Evolutionary conservation across 2,797 vertebrate genomes (phyloP).

Genomic region (Arnoldichthys spilopterus): DNA sequence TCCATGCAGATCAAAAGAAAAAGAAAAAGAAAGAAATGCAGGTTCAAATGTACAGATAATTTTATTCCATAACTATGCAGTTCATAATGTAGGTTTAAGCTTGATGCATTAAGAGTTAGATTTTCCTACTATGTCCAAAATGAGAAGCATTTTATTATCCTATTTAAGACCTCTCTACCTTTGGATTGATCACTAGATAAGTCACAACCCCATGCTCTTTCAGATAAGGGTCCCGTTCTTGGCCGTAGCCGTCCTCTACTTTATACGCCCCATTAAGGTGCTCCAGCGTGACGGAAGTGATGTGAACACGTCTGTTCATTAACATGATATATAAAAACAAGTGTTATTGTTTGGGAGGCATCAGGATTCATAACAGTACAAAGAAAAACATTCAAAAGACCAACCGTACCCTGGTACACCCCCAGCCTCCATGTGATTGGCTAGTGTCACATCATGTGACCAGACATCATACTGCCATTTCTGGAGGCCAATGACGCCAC

Average conservation of each 20-base stretch:
- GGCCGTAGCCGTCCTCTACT: conserved; percentile 93
- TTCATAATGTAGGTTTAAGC: no score
- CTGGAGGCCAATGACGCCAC: conserved; percentile 95
- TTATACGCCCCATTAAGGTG: conserved; percentile 95
- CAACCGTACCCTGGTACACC: conserved; percentile 92
- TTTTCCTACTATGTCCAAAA: neutral
- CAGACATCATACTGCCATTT: conserved; percentile 99
- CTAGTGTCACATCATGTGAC: conserved; percentile 97
- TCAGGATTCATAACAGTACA: no score
- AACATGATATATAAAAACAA: neutral
- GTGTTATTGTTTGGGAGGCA: neutral
- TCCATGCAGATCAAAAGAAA: neutral
- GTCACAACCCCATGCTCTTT: conserved; percentile 93
- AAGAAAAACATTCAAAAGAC: neutral
- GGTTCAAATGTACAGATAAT: no score
- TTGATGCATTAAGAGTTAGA: neutral
- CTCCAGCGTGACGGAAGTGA: conserved; percentile 93
- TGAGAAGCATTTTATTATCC: neutral
- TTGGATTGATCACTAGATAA: conserved; percentile 96
- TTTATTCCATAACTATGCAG: no score
- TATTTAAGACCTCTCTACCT: conserved; percentile 75
- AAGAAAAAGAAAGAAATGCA: neutral
- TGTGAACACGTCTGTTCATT: conserved; percentile 91
- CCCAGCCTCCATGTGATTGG: conserved; percentile 98
- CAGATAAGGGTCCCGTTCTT: conserved; percentile 90